Evolutionary conservation across 23 tunicate species (phyloP).

Genomic region (Diplosoma virens): DNA sequence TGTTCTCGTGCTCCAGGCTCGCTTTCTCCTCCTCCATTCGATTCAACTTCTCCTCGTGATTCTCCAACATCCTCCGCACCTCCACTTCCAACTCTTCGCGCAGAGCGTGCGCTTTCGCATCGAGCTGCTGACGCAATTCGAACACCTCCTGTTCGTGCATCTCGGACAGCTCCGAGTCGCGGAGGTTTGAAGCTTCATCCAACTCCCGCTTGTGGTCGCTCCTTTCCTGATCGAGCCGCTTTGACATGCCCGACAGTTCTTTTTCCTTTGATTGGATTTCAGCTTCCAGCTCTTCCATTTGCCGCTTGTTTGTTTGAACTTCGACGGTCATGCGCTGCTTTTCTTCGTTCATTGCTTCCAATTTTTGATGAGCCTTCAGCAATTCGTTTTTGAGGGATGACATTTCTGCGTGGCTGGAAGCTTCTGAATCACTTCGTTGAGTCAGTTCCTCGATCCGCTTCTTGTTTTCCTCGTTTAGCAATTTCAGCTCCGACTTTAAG

Average conservation of each 20-base stretch:
- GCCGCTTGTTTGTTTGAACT: neutral
- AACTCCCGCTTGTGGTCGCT: neutral
- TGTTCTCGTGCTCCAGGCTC: neutral
- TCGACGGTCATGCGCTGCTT: neutral
- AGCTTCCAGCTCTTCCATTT: neutral
- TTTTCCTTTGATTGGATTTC: neutral
- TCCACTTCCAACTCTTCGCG: neutral
- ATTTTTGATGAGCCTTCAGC: neutral
- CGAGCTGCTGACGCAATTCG: neutral
- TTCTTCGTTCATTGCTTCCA: neutral
- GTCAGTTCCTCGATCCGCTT: constrained; percentile 1
- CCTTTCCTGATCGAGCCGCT: neutral
- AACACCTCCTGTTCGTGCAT: neutral
- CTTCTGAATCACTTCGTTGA: neutral
- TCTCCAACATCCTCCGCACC: neutral
- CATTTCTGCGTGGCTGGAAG: neutral
- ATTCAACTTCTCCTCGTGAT: neutral
- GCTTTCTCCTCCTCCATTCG: neutral
- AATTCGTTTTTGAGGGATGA: neutral
- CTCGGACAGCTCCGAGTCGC: neutral
- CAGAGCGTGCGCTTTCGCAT: neutral
- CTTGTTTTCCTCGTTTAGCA: neutral
- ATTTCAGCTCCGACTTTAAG: neutral
- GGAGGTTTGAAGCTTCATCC: neutral
- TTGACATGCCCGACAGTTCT: neutral